A percentile compares a stretch with the other conserved stretches of the same genome.
Conservation (phyloP, 2,797 vertebrate species). For the Artibeus lituratus region DNA sequence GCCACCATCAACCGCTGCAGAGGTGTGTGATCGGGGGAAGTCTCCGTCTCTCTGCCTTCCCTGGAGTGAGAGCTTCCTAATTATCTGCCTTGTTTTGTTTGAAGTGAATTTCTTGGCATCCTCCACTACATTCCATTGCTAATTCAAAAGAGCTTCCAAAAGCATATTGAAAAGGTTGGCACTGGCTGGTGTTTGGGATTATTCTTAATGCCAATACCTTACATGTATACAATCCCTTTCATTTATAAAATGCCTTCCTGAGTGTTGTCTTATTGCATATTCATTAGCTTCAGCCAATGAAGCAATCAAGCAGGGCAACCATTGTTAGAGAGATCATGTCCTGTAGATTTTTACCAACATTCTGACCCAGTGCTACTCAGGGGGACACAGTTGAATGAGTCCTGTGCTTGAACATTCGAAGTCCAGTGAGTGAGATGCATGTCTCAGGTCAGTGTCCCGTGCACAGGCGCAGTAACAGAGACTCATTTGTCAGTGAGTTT, state of each 20-base stretch:
- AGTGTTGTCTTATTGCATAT: neutral
- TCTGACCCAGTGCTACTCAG: neutral
- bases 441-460: neutral
- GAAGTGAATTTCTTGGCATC: conserved; percentile 19
- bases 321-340: neutral
- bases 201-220: neutral
- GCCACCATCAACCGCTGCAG: neutral
- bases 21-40: neutral
- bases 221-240: neutral
- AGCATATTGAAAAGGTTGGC: neutral
- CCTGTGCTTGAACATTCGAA: neutral
- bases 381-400: neutral
- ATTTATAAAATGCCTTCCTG: neutral
- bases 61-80: neutral
- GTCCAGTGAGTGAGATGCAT: neutral
- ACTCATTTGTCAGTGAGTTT: neutral
- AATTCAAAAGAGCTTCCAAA: conserved; percentile 23
- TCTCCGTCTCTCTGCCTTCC: neutral
- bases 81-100: neutral
- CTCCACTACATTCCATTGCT: neutral
- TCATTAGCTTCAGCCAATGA: neutral
- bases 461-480: neutral
- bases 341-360: neutral
- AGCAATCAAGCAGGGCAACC: neutral
- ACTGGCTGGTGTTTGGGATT: neutral